Conservation (phyloP, 2,888 invertebrate species). For the Drosophila pegasa region DNA sequence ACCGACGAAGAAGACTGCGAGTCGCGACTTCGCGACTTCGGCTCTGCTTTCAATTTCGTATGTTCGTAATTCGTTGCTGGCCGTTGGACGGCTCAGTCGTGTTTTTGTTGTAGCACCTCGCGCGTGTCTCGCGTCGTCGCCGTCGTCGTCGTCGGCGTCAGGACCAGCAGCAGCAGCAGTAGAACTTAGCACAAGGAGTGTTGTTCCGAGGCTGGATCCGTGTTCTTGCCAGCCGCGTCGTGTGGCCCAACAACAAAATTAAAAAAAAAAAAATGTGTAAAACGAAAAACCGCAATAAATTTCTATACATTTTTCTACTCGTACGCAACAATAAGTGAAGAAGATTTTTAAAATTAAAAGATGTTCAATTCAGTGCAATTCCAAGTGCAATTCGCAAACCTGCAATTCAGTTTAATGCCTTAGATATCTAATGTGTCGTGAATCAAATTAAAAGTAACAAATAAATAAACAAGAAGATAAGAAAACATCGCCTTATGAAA, state of each 20-base stretch:
- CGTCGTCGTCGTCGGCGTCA: constrained; percentile 39
- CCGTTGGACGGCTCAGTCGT: constrained; percentile 80
- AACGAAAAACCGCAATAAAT: constrained; percentile 36
- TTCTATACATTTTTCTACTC: constrained; percentile 69
- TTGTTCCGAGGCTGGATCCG: constrained; percentile 44
- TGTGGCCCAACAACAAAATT: constrained; percentile 35
- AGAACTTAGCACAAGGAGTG: constrained; percentile 52
- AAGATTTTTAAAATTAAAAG: constrained; percentile 24
- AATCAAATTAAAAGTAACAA: constrained; percentile 24
- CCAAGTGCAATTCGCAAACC: constrained; percentile 51
- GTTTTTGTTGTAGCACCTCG: constrained; percentile 82
- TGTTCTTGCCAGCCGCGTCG: constrained; percentile 60
- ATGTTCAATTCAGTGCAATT: constrained; percentile 56
- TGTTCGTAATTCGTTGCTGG: constrained; percentile 72
- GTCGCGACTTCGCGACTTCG: constrained; percentile 34
- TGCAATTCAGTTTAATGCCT: constrained; percentile 55
- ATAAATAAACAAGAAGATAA: not conserved
- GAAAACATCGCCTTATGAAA: constrained; percentile 43
- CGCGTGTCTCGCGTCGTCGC: constrained; percentile 70
- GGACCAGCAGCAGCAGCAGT: constrained; percentile 52
- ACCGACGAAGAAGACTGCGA: constrained; percentile 32
- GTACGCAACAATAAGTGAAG: constrained; percentile 27
- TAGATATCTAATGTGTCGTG: constrained; percentile 51
- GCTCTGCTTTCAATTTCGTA: constrained; percentile 72
- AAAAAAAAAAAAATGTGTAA: constrained; percentile 11